phyloP scores from a whole-genome alignment of 2,113 vertebrate genomes.

The Gopherus evgoodei region DNA sequence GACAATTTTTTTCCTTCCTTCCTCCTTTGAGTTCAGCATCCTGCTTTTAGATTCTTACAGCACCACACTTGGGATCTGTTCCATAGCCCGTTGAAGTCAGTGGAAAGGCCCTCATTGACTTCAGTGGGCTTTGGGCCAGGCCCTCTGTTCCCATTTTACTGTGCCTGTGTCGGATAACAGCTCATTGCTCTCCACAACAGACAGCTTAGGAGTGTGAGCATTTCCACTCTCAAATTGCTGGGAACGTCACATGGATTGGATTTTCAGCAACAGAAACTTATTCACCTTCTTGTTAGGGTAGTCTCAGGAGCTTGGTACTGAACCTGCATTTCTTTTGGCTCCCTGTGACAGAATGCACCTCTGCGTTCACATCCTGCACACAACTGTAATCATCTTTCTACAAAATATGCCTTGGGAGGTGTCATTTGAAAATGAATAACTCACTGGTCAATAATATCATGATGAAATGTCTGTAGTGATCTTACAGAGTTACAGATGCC shows the following conservation, averaged over 20 bases:
- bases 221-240: background rate
- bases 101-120: background rate
- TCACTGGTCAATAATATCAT: no score
- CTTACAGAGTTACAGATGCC: no score
- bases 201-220: background rate
- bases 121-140: background rate
- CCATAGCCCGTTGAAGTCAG: fast-evolving
- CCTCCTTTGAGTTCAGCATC: background rate
- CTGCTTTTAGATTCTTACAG: background rate
- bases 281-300: no score
- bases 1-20: background rate
- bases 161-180: background rate
- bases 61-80: background rate
- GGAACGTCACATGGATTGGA: background rate
- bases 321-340: background rate
- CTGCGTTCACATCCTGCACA: no score
- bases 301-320: background rate
- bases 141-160: background rate
- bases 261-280: background rate
- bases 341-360: no score
- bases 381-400: no score
- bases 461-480: no score
- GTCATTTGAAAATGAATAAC: no score
- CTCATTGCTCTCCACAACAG: fast-evolving
- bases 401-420: no score